Evolutionary conservation across 2,113 vertebrate genomes (phyloP).

Genomic region (Platichthys stellatus): DNA sequence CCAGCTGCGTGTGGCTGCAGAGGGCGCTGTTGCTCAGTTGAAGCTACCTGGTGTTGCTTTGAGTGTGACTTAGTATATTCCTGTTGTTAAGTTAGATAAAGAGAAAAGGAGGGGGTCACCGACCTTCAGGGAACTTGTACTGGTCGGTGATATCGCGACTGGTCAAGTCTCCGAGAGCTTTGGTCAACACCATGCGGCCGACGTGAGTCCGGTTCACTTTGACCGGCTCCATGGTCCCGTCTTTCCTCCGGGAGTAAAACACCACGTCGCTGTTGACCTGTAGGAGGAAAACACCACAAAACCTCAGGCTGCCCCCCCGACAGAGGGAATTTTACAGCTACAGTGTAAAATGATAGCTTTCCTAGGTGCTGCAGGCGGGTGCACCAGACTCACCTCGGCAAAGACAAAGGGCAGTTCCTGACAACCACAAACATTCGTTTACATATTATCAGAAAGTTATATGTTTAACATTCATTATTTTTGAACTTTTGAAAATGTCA

Average conservation of each 20-base stretch:
- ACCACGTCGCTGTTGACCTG: conserved; percentile 96
- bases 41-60: too few relatives aligned
- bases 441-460: background rate
- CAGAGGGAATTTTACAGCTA: background rate
- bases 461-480: too few relatives aligned
- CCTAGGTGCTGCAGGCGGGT: too few relatives aligned
- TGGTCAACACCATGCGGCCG: conserved; percentile 91
- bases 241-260: conserved; percentile 85
- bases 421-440: background rate
- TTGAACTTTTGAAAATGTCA: too few relatives aligned
- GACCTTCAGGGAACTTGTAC: conserved; percentile 97
- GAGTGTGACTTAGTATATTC: too few relatives aligned
- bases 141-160: conserved; percentile 86
- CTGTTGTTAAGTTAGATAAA: too few relatives aligned
- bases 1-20: too few relatives aligned
- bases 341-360: background rate
- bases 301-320: too few relatives aligned
- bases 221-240: conserved; percentile 83
- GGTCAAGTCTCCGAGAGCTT: conserved; percentile 82
- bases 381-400: conserved; percentile 85
- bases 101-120: background rate
- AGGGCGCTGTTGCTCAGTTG: too few relatives aligned
- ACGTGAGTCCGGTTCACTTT: conserved; percentile 84
- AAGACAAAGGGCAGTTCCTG: conserved; percentile 98
- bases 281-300: conserved; percentile 3